Evolutionary conservation across 2,797 vertebrate species (phyloP), one percentile per base, ranked within the genome.

Genomic region (Moxostoma hubbsi): DNA sequence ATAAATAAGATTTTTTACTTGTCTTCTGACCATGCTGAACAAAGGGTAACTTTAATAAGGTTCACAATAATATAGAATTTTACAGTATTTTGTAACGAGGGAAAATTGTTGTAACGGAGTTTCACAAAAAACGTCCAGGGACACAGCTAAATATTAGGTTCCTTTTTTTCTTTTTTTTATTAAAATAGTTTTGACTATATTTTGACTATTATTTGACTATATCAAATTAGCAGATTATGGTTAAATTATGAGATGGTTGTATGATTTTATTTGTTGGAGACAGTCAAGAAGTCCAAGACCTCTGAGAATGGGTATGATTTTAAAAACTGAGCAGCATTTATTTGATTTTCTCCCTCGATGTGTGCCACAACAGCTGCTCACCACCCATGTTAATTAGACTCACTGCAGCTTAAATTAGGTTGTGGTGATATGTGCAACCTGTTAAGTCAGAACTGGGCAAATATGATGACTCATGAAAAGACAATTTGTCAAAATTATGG

Each of bases 261-360:
- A 36, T 36, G 3, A 36, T 36, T 36, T 36, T 36, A 36, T 4
- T 36, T 36, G 36, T 36, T 36, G 36, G 36, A 36, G 36, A 36
- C 36, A 36, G 36, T 3, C 36, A 36, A 36, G 36, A 36, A 36
- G 36, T 36, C 36, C 36, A 36, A 36, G 36, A 36, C 36, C 36
- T 36, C 36, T 36, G 36, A 4, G 36, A 36, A 4, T 3, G 36
- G 36, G 4, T 5, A 36, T 36, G 36, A 36, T 36, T 36, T 36
- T 4, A 36, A 36, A 5, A 36, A 36, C 47, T 43, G 72, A 13
- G 47, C 72, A 53, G 9, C 13, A 15, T 73, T 73, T 62, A 73
- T 51, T 53, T 62, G 71, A 73, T 43, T 62, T 62, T 51, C 71
- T 73, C 58, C 13, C 18, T 73, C 0, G 7, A 47, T 73, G 72